These are phyloP conservation scores for Pterophyllum scalare DNA, from an alignment of 2,113 vertebrate species.

Conservation along the genomic window DNA sequence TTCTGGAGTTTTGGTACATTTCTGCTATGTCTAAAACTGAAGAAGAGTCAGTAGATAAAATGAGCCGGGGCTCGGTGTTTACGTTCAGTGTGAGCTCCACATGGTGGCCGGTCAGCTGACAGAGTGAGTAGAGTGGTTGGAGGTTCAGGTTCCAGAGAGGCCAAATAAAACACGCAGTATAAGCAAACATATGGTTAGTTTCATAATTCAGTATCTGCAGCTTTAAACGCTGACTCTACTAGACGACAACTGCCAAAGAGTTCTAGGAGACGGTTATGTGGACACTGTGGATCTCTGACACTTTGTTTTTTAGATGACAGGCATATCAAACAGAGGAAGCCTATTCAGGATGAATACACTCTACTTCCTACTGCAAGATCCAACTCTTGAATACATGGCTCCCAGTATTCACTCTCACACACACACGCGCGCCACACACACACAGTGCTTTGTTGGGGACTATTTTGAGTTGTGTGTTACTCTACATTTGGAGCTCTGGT, in stretches of 20 bases:
- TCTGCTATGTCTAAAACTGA: neutral
- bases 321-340: neutral
- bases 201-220: neutral
- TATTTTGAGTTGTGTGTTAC: no score
- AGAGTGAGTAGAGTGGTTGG: neutral
- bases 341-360: neutral
- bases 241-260: neutral
- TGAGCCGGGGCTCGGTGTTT: neutral
- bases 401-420: no score
- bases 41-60: accelerated
- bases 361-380: neutral
- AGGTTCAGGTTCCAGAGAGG: neutral
- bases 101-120: neutral
- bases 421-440: no score
- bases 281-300: neutral
- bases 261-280: neutral
- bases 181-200: neutral
- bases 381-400: no score
- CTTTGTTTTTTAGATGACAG: neutral
- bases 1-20: neutral
- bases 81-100: neutral
- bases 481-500: no score
- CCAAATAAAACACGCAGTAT: neutral
- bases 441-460: no score
- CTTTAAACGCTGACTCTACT: neutral